A percentile compares a stretch with the other conserved stretches of the same genome.
Evolutionary conservation across 2,888 invertebrate species (phyloP).

Genomic region (Dynastes hyllus): DNA sequence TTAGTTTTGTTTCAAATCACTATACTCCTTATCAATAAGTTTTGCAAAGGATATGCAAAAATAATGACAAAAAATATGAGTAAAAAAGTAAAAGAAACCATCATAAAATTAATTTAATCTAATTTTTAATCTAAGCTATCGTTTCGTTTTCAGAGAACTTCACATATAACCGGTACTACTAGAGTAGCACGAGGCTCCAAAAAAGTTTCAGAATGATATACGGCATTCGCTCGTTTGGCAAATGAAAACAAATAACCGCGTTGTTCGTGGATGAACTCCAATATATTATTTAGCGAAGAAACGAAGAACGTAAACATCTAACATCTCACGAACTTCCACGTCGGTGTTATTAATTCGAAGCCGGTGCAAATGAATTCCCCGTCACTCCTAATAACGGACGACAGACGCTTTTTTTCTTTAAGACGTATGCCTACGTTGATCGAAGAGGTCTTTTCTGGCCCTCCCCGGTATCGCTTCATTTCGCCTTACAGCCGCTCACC

Average conservation of each 20-base stretch:
- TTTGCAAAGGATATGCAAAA: no score
- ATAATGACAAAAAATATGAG: no score
- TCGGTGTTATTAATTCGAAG: conserved; percentile 23
- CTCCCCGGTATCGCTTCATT: background rate
- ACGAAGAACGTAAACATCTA: conserved; percentile 6
- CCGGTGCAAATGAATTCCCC: background rate
- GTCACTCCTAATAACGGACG: conserved; percentile 16
- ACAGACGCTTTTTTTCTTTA: conserved; percentile 9
- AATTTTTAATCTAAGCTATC: no score
- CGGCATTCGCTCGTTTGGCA: background rate
- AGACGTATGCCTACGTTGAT: conserved; percentile 11
- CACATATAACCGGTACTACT: background rate
- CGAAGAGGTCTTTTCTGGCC: conserved; percentile 2
- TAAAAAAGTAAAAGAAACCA: no score
- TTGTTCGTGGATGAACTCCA: conserved; percentile 3
- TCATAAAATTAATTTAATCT: no score
- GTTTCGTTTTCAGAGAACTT: no score
- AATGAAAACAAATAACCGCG: conserved; percentile 25
- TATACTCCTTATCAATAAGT: no score
- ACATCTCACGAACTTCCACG: conserved; percentile 3
- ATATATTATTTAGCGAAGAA: conserved; percentile 5
- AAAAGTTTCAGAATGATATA: conserved; percentile 8
- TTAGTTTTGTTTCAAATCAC: no score
- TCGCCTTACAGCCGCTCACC: conserved; percentile 59
- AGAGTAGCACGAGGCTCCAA: background rate